Conservation (phyloP, 2,797 vertebrate species). For the Schizothorax lantsangensis region DNA sequence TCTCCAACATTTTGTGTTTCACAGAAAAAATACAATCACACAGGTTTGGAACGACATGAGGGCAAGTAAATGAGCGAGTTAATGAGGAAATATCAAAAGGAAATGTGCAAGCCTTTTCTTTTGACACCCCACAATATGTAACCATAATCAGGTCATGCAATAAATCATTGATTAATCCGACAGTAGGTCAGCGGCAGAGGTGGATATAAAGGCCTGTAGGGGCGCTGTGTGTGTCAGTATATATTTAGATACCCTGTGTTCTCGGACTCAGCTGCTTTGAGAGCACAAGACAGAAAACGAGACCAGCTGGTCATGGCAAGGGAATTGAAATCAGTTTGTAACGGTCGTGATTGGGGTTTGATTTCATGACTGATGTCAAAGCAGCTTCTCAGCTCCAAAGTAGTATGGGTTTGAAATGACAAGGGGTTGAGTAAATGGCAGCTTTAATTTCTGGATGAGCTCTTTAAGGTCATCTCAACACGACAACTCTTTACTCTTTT, state of each 20-base stretch:
- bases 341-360: neutral
- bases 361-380: constrained; percentile 15
- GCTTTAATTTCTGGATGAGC: neutral
- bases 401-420: neutral
- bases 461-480: constrained; percentile 6
- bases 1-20: neutral
- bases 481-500: neutral
- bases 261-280: constrained; percentile 60
- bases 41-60: neutral
- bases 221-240: constrained; percentile 25
- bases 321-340: neutral
- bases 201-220: constrained; percentile 29
- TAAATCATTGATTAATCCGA: constrained; percentile 3
- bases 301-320: constrained; percentile 33
- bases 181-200: constrained; percentile 2
- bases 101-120: neutral
- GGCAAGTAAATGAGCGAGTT: neutral
- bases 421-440: neutral
- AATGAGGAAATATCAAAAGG: neutral
- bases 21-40: neutral
- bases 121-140: neutral
- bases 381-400: constrained; percentile 2
- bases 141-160: neutral
- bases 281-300: constrained; percentile 16
- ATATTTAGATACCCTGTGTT: constrained; percentile 57